Evolutionary conservation across 2,797 vertebrate species (phyloP), one percentile per base, ranked within the genome.

Genomic region (Erethizon dorsatum): DNA sequence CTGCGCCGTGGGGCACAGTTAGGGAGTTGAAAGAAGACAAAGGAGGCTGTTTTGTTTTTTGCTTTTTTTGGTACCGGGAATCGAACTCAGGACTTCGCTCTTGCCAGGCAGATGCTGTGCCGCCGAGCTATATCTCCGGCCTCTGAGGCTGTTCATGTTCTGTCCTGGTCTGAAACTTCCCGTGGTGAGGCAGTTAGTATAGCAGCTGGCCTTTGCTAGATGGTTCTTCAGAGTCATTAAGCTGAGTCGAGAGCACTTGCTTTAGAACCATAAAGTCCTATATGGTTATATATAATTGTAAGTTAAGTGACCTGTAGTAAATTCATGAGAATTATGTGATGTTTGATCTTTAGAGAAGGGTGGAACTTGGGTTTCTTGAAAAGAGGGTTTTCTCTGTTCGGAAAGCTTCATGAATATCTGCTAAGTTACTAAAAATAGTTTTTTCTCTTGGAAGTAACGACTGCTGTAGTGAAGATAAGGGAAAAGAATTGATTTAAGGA

Each of bases 11-110:
- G 90, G 96, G 83, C 94, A 71, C 87, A 37, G 2, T 69, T 31
- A 75, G 45, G 90, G 89, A 37, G 56, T 37, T 33, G 88, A n/a
- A 67, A 18, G 91, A 31, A 97, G 93, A 98, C 98, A 98, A 98
- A 98, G 97, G 88, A 89, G 93, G 45, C 94, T 88, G 91, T 94
- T 94, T 41, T 41, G 37, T 41, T 41, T 41, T 41, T 41, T 41
- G 37, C 37, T 41, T 41, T 41, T 41, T 41, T 41, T 41, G 37
- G 37, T 41, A 41, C 37, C 37, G 37, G 37, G 37, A 41, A 41
- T 41, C 37, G 37, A 41, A 41, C 37, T 41, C 37, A 41, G 37
- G 37, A 41, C 37, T 41, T 41, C 37, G 37, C 37, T 2, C 37
- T 41, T 41, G 37, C 37, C 37, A 41, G 37, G 37, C 37, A 41